Conservation (phyloP, 2,797 vertebrate species). For the Bradypodion ventrale region DNA sequence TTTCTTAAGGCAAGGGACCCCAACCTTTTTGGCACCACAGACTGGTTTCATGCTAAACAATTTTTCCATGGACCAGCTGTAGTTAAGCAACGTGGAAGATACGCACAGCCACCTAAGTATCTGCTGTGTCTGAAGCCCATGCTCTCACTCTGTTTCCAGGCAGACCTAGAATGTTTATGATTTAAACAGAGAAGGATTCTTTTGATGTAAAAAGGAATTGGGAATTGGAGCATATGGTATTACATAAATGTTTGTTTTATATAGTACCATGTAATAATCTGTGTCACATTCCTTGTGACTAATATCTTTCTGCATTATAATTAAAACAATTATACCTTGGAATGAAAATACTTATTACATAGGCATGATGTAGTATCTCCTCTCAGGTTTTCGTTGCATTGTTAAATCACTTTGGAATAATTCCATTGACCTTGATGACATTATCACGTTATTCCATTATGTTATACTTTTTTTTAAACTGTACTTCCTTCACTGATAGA, state of each 20-base stretch:
- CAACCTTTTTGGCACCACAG: no score
- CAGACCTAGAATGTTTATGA: neutral
- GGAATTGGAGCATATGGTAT: neutral
- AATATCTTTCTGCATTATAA: slow-evolving; percentile 1
- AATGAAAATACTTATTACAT: slow-evolving; percentile 8
- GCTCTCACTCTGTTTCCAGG: no score
- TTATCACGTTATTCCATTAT: neutral
- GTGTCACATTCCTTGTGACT: slow-evolving; percentile 1
- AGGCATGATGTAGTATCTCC: neutral
- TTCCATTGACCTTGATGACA: slow-evolving; percentile 6
- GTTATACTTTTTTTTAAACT: neutral
- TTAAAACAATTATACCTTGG: slow-evolving; percentile 21
- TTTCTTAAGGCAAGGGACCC: no score
- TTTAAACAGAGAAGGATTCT: neutral
- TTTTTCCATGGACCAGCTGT: no score
- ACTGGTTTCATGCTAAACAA: no score
- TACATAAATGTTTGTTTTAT: slow-evolving; percentile 13
- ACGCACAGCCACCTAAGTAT: no score
- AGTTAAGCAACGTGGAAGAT: no score
- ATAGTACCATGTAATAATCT: slow-evolving; percentile 3
- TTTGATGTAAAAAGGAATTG: neutral
- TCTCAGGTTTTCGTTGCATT: neutral
- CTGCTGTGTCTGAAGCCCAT: no score
- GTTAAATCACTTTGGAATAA: neutral
- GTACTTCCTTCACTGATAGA: neutral